Percentiles rank a stretch among this genome's conserved stretches.
These are phyloP conservation scores for Anoplophora glabripennis DNA, from an alignment of 1,140 invertebrate genomes.

Conservation along the genomic window DNA sequence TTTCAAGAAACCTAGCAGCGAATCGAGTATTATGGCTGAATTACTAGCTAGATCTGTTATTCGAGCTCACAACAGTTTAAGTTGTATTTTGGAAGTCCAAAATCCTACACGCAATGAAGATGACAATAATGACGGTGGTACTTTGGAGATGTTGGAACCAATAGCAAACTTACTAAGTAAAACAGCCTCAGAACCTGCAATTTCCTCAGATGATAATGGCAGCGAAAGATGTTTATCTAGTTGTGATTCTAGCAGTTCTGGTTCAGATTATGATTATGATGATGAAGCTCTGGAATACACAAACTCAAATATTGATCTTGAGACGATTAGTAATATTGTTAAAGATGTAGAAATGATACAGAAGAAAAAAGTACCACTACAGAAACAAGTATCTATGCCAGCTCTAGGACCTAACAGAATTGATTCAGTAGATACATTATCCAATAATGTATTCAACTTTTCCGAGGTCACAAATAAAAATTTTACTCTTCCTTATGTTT, in stretches of 20 bases:
- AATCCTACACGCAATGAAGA: slow-evolving; percentile 32
- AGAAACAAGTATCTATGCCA: slow-evolving; percentile 34
- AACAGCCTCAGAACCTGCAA: slow-evolving; percentile 21
- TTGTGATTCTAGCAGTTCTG: slow-evolving; percentile 32
- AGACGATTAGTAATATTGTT: slow-evolving; percentile 55
- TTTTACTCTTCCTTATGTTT: too few relatives aligned
- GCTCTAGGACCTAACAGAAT: slow-evolving; percentile 22
- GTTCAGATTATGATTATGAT: slow-evolving; percentile 32
- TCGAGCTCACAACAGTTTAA: slow-evolving; percentile 58
- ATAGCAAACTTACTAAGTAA: slow-evolving; percentile 21
- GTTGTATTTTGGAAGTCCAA: slow-evolving; percentile 37
- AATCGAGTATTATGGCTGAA: slow-evolving; percentile 61
- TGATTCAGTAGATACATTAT: slow-evolving; percentile 18
- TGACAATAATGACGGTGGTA: slow-evolving; percentile 5
- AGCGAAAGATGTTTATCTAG: slow-evolving; percentile 24
- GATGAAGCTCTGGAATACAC: slow-evolving; percentile 10
- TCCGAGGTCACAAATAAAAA: too few relatives aligned
- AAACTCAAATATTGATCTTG: slow-evolving; percentile 16
- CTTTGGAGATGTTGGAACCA: slow-evolving; percentile 26
- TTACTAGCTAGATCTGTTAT: slow-evolving; percentile 63
- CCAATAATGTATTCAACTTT: not conserved
- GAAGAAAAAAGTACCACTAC: slow-evolving; percentile 15
- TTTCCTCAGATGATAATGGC: slow-evolving; percentile 11
- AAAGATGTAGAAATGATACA: slow-evolving; percentile 49
- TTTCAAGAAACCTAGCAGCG: slow-evolving; percentile 55